Evolutionary conservation across 1,140 invertebrate species (phyloP), one percentile per base, ranked within the genome.

Genomic region (Drosophila murphyi): DNA sequence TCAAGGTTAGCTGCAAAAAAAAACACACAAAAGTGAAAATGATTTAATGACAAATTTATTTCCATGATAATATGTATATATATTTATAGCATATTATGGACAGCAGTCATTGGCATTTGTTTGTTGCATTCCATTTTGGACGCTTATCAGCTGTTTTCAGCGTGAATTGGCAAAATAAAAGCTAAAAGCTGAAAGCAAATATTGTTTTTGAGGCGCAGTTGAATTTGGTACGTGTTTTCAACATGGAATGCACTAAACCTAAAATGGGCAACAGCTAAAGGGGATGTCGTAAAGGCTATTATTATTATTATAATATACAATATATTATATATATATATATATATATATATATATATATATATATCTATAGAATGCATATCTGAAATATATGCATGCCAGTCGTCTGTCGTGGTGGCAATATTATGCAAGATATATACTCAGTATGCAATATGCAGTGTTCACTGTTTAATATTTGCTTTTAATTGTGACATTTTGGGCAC

Each of bases 21-120:
- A 65, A 76, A 65, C 54, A 67, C 76, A 73, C 76, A 87, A 79
- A 82, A 88, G 83, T 87, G 80, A 87, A 79, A 82, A 61, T 71
- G 34, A 68, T 61, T 63, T 39, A 78, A 29, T n/a, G 34, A 50
- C 35, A 10, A 4, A 41, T 61, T 28, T 5, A 28, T 57, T 10
- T 12, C 5, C 32, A 5, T 51, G 59, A 10, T 41, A 39, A 37
- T 52, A 50, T 43, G 29, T 48, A 8, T 51, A 57, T 43, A 45
- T 32, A 35, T 32, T 8, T 56, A 31, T 50, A 31, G 35, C 7
- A 45, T 34, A 45, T n/a, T 4, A 10, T 54, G 56, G 3, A 10
- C 28, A 45, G 39, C 72, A 70, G 82, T 79, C 76, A 78, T 82
- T 88, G 80, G 80, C 74, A 60, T 50, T 70, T 73, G 64, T 55